Percentiles rank a stretch among this genome's conserved stretches.
Evolutionary conservation across 2,888 invertebrate genomes (phyloP).

Genomic region (Silvanus unidentatus): DNA sequence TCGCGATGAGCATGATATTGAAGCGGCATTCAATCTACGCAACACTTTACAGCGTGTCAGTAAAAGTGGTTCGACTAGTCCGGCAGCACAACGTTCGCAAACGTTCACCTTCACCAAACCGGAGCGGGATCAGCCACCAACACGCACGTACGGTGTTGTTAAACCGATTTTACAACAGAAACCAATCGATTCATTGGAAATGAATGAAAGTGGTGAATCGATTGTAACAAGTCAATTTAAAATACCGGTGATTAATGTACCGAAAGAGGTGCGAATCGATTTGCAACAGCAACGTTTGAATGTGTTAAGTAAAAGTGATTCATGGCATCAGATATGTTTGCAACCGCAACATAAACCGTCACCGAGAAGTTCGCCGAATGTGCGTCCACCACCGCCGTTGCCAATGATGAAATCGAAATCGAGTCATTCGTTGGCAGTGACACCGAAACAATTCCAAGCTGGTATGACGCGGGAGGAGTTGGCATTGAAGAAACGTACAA

Average conservation of each 20-base stretch:
- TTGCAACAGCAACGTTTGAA: slow-evolving; percentile 33
- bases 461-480: slow-evolving; percentile 62
- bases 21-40: slow-evolving; percentile 49
- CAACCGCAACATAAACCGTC: slow-evolving; percentile 38
- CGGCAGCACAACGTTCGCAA: slow-evolving; percentile 8
- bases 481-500: slow-evolving; percentile 63
- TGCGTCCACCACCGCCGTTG: slow-evolving; percentile 44
- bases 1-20: slow-evolving; percentile 52
- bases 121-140: slow-evolving; percentile 6
- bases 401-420: slow-evolving; percentile 59
- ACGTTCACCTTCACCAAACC: slow-evolving; percentile 11
- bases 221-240: slow-evolving; percentile 46
- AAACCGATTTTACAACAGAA: slow-evolving; percentile 27
- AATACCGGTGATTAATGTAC: slow-evolving; percentile 34
- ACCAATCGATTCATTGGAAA: slow-evolving; percentile 33
- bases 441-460: slow-evolving; percentile 75
- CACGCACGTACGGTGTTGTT: slow-evolving; percentile 25
- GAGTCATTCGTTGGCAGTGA: slow-evolving; percentile 65
- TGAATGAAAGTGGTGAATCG: slow-evolving; percentile 42
- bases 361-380: slow-evolving; percentile 46
- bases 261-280: slow-evolving; percentile 20
- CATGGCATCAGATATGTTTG: slow-evolving; percentile 69
- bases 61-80: slow-evolving; percentile 6
- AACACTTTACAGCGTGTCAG: slow-evolving; percentile 50
- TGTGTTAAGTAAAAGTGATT: slow-evolving; percentile 67